phyloP scores from a whole-genome alignment of 2,113 vertebrate genomes.

The Bettongia penicillata region DNA sequence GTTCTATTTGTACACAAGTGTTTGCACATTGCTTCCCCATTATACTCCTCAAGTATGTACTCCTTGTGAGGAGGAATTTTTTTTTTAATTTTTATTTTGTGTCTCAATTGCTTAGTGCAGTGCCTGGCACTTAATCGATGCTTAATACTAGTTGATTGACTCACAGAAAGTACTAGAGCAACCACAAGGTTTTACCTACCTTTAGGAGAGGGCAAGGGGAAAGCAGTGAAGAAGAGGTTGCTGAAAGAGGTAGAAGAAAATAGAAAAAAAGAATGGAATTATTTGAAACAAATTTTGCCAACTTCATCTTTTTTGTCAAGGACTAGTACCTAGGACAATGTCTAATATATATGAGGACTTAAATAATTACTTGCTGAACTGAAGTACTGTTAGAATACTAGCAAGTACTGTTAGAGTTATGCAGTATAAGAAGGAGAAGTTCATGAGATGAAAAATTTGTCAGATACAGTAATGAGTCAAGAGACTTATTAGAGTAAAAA shows the following conservation, averaged over 20 bases:
- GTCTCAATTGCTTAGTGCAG: background rate
- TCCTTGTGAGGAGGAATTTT: background rate
- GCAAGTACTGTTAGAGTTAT: background rate
- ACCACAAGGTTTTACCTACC: background rate
- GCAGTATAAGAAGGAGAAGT: background rate
- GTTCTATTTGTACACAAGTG: background rate
- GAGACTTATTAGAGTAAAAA: constrained; percentile 12
- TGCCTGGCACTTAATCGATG: background rate
- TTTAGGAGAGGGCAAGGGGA: background rate
- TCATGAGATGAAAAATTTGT: background rate
- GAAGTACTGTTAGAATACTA: background rate
- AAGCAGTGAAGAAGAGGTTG: background rate
- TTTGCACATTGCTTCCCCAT: background rate
- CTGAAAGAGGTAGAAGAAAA: too few species aligned
- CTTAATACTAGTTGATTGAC: background rate
- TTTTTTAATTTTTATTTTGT: background rate
- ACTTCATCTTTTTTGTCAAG: background rate
- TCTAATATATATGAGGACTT: background rate
- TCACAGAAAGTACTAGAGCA: background rate
- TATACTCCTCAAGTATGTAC: background rate
- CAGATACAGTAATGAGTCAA: background rate
- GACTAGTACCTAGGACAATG: background rate
- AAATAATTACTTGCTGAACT: background rate
- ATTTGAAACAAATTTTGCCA: background rate
- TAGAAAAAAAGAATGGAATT: background rate